These are phyloP conservation scores for Pteronura brasiliensis DNA, from an alignment of 2,113 vertebrate species.

Conservation along the genomic window DNA sequence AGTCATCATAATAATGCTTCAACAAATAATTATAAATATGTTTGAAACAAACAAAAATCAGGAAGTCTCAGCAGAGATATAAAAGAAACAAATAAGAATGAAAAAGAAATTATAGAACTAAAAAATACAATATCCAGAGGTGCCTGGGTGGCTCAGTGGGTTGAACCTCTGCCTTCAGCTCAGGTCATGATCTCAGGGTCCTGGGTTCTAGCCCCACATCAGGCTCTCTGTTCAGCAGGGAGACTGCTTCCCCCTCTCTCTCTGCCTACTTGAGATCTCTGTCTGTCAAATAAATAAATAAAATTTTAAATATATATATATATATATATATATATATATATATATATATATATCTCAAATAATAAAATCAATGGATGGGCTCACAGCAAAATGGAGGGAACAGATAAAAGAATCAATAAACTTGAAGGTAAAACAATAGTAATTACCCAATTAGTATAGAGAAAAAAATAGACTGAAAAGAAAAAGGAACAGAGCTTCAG, in stretches of 20 bases:
- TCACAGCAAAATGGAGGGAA: neutral
- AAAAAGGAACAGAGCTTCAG: neutral
- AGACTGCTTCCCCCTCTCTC: no score
- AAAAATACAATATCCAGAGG: neutral
- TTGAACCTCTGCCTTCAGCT: no score
- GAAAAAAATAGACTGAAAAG: neutral
- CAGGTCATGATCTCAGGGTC: no score
- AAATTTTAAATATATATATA: neutral
- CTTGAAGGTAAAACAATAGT: neutral
- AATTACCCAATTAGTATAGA: neutral
- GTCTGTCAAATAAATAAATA: no score
- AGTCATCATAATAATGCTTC: neutral
- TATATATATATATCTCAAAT: neutral
- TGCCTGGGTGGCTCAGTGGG: no score
- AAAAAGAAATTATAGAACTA: neutral
- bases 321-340: neutral
- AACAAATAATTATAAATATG: neutral
- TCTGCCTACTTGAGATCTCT: no score
- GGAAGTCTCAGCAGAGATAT: neutral
- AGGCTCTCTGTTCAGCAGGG: no score
- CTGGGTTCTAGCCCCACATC: no score
- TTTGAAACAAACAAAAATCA: neutral
- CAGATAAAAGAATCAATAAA: neutral
- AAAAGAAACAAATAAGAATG: neutral
- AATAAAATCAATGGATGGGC: neutral